phyloP scores from a whole-genome alignment of 2,888 invertebrate genomes.

The Fabriciana adippe region DNA sequence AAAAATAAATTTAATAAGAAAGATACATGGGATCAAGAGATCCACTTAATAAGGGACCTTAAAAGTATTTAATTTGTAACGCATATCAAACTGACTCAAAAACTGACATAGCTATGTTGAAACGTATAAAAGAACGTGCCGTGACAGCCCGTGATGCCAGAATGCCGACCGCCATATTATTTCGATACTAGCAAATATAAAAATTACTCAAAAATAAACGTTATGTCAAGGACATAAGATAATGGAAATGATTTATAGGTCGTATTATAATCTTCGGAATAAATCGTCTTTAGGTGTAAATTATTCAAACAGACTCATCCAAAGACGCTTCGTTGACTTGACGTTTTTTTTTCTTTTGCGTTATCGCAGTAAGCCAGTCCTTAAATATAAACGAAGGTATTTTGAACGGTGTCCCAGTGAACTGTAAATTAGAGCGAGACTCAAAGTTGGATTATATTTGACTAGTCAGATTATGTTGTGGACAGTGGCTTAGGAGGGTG shows the following conservation, averaged over 20 bases:
- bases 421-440: conserved; percentile 29
- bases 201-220: conserved; percentile 38
- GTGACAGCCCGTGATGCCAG: conserved; percentile 35
- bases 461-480: conserved; percentile 30
- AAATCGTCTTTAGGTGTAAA: conserved; percentile 71
- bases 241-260: conserved; percentile 9
- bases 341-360: conserved; percentile 51
- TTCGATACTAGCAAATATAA: neutral
- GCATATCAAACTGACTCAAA: conserved; percentile 54
- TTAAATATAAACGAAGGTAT: conserved; percentile 70
- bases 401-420: conserved; percentile 36
- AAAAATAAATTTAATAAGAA: too few species aligned
- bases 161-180: conserved; percentile 24
- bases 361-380: conserved; percentile 62
- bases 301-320: conserved; percentile 76
- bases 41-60: conserved; percentile 57
- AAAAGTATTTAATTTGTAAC: conserved; percentile 59
- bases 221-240: conserved; percentile 44
- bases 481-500: conserved; percentile 25
- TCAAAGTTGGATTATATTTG: conserved; percentile 27
- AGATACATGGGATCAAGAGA: neutral
- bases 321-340: conserved; percentile 58
- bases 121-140: conserved; percentile 57
- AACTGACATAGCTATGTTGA: conserved; percentile 63
- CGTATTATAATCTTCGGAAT: conserved; percentile 45